Base-by-base conservation (phyloP, 2,113 vertebrate genomes). In the Pangasianodon hypophthalmus region DNA sequence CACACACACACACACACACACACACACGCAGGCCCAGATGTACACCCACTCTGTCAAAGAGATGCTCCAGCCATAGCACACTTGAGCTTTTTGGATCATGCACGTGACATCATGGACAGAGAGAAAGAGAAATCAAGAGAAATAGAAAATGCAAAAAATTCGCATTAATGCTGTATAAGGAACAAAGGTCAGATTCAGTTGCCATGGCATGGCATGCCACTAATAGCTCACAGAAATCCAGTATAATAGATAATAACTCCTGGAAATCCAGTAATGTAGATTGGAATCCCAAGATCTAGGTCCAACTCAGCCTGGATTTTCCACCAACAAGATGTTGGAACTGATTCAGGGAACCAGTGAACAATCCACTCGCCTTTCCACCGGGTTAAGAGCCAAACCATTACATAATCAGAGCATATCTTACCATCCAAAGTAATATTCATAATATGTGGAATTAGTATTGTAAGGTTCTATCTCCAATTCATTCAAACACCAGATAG, bases 11-110 rank as follows among this genome's bases (percentile, higher is more conserved):
- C 54, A 26, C 67, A 32, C 73, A 32, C 54, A 62, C 83, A 32
- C 24, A 54, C 32, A 44, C 41, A 85, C 58, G 54, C 52, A 83
- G 21, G 9, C 86, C 64, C 90, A 85, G 54, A 85, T 21, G 13
- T 85, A 88, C 90, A 90, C 46, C 24, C 67, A 85, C 87, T 69
- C 90, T 84, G 54, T 71, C 24, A 19, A 54, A 80, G 58, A 81
- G 83, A 86, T 14, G 75, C 60, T 86, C 60, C 41, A 9, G 62
- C 16, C 84, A 86, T 87, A 90, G 77, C 58, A 85, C 46, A 89
- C 44, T 84, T 50, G 71, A 89, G 88, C 44, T 79, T 90, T 79
- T 71, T 87, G 60, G 77, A 82, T 71, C 84, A 69, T 85, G 52
- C 41, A 75, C 24, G 48, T 52, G 73, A 89, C 56, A 29, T 64